Evolutionary conservation across 2,888 invertebrate species (phyloP).

Genomic region (Leucophenga montana): DNA sequence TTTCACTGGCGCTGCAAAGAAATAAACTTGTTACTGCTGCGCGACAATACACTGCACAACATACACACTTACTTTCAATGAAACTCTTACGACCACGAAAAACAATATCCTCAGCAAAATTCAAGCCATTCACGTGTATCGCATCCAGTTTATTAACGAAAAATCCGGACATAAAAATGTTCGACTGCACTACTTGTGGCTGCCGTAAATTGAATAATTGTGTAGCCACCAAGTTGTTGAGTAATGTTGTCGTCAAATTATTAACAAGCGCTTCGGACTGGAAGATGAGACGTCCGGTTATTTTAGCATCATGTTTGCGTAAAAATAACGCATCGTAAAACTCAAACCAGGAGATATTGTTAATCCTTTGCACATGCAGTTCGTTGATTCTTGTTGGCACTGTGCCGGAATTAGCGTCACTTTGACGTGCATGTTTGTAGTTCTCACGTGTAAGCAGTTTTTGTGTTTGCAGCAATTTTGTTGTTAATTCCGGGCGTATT

Average conservation of each 20-base stretch:
- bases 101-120: conserved; percentile 66
- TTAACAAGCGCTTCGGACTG: conserved; percentile 53
- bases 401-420: background rate
- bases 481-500: conserved; percentile 47
- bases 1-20: conserved; percentile 60
- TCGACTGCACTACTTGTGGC: conserved; percentile 60
- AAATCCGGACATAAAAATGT: conserved; percentile 61
- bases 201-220: conserved; percentile 62
- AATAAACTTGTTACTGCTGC: conserved; percentile 7
- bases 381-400: conserved; percentile 32
- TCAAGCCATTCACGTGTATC: conserved; percentile 58
- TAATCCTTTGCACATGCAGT: conserved; percentile 57
- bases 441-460: conserved; percentile 50
- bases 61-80: conserved; percentile 55
- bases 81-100: conserved; percentile 54
- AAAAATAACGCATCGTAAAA: conserved; percentile 63
- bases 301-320: conserved; percentile 56
- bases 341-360: conserved; percentile 58
- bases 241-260: conserved; percentile 46
- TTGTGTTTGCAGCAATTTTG: conserved; percentile 50
- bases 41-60: background rate
- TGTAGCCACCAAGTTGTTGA: conserved; percentile 59
- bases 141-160: conserved; percentile 54
- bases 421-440: conserved; percentile 30
- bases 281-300: conserved; percentile 61